Evolutionary conservation across 1,140 invertebrate species (phyloP).

Genomic region (Caenorhabditis remanei): DNA sequence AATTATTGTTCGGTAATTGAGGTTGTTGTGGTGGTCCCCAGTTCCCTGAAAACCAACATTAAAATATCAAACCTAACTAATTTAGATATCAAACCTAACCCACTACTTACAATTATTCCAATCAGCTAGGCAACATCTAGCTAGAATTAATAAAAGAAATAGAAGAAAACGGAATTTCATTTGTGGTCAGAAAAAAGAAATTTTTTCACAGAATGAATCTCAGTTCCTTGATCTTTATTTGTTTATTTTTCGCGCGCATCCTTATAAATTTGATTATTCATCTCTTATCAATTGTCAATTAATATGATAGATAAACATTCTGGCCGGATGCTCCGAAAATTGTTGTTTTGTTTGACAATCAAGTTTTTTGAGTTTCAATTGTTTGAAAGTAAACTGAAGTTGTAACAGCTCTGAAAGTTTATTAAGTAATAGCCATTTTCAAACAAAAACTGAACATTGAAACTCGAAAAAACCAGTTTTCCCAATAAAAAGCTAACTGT

Average conservation of each 20-base stretch:
- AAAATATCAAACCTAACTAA: neutral
- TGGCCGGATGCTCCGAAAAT: neutral
- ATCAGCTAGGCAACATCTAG: neutral
- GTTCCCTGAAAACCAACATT: neutral
- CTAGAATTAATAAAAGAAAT: neutral
- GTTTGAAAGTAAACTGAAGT: too few relatives aligned
- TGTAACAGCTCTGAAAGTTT: too few relatives aligned
- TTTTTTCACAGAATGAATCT: neutral
- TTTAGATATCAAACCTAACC: neutral
- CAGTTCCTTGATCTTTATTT: neutral
- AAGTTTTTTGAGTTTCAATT: too few relatives aligned
- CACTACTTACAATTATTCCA: constrained; percentile 37
- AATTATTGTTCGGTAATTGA: constrained; percentile 52
- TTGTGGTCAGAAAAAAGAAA: neutral
- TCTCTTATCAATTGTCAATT: neutral
- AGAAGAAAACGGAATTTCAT: neutral
- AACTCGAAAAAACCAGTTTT: too few relatives aligned
- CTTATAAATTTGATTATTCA: neutral
- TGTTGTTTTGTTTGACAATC: too few relatives aligned
- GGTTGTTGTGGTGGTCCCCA: constrained; percentile 37
- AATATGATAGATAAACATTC: neutral
- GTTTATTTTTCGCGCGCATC: neutral
- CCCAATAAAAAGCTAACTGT: too few relatives aligned
- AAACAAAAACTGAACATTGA: too few relatives aligned
- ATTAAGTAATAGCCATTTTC: too few relatives aligned